These are phyloP conservation scores for Ageneiosus marmoratus DNA, from an alignment of 2,113 vertebrate species.

Conservation along the genomic window DNA sequence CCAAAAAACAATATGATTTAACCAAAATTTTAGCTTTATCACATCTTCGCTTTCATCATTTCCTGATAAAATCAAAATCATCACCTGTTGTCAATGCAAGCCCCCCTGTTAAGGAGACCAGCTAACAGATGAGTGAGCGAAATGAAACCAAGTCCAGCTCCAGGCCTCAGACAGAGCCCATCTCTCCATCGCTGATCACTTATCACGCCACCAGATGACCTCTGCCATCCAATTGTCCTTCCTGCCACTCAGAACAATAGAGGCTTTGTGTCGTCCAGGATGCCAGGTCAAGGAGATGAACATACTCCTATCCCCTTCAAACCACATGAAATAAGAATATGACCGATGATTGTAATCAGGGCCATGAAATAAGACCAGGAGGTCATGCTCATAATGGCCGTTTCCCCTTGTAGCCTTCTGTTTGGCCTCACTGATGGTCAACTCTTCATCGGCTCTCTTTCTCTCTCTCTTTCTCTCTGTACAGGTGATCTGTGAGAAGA, in stretches of 20 bases:
- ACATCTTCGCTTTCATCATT: slow-evolving; percentile 41
- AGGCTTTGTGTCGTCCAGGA: slow-evolving; percentile 52
- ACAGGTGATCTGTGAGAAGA: slow-evolving; percentile 97
- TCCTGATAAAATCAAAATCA: slow-evolving; percentile 35
- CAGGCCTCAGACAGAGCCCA: slow-evolving; percentile 48
- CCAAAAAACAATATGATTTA: neutral
- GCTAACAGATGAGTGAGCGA: slow-evolving; percentile 42
- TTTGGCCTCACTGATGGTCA: slow-evolving; percentile 30
- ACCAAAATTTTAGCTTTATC: slow-evolving; percentile 9
- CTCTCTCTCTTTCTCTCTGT: neutral
- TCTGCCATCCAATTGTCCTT: slow-evolving; percentile 52
- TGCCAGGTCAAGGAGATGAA: slow-evolving; percentile 48
- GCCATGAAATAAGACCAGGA: slow-evolving; percentile 49
- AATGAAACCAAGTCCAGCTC: slow-evolving; percentile 51
- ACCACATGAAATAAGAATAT: slow-evolving; percentile 48
- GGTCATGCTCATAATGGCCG: slow-evolving; percentile 38
- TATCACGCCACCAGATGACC: slow-evolving; percentile 56
- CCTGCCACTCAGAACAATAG: slow-evolving; percentile 58
- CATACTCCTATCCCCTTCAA: slow-evolving; percentile 45
- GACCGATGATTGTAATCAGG: slow-evolving; percentile 46
- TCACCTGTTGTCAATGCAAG: slow-evolving; percentile 51
- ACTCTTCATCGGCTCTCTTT: neutral
- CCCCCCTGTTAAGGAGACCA: slow-evolving; percentile 41
- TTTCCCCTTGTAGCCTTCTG: slow-evolving; percentile 9
- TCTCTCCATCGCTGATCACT: slow-evolving; percentile 55